Base-by-base conservation (phyloP, 2,113 vertebrate species). In the Cercopithecus mona region DNA sequence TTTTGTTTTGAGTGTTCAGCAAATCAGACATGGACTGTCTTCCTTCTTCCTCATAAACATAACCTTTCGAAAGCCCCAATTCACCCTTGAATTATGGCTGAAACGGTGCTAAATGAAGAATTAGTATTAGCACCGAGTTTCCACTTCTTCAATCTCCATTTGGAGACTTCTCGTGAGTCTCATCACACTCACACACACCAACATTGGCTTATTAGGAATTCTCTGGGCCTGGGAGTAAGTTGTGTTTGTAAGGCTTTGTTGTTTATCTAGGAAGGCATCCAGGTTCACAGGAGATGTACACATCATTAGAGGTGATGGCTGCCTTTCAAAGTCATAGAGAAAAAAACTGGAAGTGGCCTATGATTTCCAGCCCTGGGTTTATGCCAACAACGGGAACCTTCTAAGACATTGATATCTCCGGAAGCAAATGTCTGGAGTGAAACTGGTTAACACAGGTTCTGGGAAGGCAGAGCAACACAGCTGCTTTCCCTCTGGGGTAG, bases 181-280 rank as follows among this genome's bases (percentile, higher is more conserved):
- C 10, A 38, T 43, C 40, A 45, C 4, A 40, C 27, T 23, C 5
- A 16, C 68, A 11, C 43, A 50, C 8, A 14, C 52, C 27, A 30
- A 45, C 25, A 57, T 17, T 38, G 61, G 55, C 50, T 89, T 92
- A 59, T 50, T 78, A 84, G 85, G 61, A 95, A n/a, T 25, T 88
- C 66, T 92, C 30, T 61, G 72, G 86, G 30, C 83, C 43, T 78
- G 30, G 38, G 52, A 14, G 22, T n/a, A 75, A 78, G 76, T 52
- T 57, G 40, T 78, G 72, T 66, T 86, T 82, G 1, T 66, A 22
- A 82, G 82, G 40, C 82, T 79, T 30, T n/a, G 61, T 64, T 83
- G 96, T 81, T 94, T 90, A 40, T 92, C 40, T 38, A 59, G 80
- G 84, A 94, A 94, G 76, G n/a, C 43, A 16, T 76, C 88, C 72